phyloP scores from a whole-genome alignment of 1,140 invertebrate genomes.

The Microplitis demolitor region DNA sequence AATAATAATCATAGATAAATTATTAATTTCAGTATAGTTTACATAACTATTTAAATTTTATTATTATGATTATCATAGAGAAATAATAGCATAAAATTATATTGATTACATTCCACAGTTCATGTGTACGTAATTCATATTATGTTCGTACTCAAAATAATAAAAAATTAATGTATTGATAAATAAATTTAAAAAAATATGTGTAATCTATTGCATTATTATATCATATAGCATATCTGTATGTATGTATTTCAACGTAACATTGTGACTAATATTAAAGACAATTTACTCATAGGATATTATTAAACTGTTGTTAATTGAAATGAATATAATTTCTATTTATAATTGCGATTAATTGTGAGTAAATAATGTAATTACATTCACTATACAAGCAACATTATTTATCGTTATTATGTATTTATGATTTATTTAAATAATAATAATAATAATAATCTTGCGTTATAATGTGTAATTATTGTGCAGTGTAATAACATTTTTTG shows the following conservation, averaged over 20 bases:
- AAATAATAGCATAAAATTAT: background rate
- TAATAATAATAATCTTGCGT: background rate
- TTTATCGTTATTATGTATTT: background rate
- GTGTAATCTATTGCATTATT: background rate
- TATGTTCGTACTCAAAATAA: background rate
- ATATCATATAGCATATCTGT: background rate
- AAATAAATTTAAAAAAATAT: background rate
- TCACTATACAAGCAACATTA: constrained; percentile 1
- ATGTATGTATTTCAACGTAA: background rate
- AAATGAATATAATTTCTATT: background rate
- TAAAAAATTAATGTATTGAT: background rate
- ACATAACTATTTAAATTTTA: background rate
- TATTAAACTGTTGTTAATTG: constrained; percentile 4
- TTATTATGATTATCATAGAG: background rate
- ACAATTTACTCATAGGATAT: background rate
- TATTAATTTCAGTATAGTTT: background rate
- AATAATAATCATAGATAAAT: background rate
- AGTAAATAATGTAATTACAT: constrained; percentile 4
- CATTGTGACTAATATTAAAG: constrained; percentile 3
- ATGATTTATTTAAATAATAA: background rate
- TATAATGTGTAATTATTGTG: no score
- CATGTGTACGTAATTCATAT: background rate
- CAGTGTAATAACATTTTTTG: no score
- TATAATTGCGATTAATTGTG: background rate
- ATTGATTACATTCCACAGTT: constrained; percentile 7